These are phyloP conservation scores for Spea multiplicata DNA, from an alignment of 2,113 vertebrate species.

Conservation along the genomic window DNA sequence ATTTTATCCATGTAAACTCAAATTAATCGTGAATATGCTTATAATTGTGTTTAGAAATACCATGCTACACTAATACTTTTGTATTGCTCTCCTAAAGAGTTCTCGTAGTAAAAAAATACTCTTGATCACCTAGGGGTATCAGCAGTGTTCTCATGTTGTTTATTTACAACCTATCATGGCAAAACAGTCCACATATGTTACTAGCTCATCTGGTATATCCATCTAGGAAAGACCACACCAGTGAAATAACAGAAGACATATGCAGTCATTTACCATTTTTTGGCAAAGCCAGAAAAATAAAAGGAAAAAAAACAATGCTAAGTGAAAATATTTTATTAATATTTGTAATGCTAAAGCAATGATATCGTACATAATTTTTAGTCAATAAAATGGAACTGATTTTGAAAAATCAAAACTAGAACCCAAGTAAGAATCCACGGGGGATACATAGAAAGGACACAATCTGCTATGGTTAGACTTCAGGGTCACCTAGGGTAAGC, in stretches of 20 bases:
- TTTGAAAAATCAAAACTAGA: too few species aligned
- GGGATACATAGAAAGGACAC: too few species aligned
- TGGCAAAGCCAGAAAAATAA: background rate
- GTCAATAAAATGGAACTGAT: too few species aligned
- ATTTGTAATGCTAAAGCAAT: background rate
- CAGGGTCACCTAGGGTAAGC: too few species aligned
- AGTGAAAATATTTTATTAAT: background rate
- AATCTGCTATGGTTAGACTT: too few species aligned
- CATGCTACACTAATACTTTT: background rate
- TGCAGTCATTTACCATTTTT: background rate
- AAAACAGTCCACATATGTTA: conserved; percentile 24
- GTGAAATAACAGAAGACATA: background rate
- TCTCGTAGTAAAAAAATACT: background rate
- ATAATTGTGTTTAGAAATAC: too few species aligned
- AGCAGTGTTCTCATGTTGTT: background rate
- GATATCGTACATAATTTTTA: too few species aligned
- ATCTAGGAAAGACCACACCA: conserved; percentile 32
- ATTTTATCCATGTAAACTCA: too few species aligned
- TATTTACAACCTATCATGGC: conserved; percentile 8
- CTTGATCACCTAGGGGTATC: background rate
- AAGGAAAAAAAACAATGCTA: background rate
- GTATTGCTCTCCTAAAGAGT: background rate
- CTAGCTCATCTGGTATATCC: background rate
- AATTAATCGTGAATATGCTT: too few species aligned
- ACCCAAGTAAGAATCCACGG: too few species aligned